Evolutionary conservation across 2,113 vertebrate genomes (phyloP).

Genomic region (Oreamnos americanus): DNA sequence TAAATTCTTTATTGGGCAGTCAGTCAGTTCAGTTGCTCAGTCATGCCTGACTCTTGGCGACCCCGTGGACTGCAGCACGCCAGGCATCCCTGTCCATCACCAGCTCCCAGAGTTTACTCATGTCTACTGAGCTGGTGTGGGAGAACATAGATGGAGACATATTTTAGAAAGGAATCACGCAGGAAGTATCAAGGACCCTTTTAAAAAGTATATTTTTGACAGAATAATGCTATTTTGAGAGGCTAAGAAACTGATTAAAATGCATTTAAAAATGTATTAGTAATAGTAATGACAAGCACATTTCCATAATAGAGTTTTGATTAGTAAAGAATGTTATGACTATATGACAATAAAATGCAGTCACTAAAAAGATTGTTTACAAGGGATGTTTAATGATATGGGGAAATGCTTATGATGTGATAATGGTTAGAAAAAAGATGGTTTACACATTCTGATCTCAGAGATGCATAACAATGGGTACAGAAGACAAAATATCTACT

Average conservation of each 20-base stretch:
- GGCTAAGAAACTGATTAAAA: not conserved
- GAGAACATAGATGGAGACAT: not conserved
- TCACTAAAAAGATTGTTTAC: not conserved
- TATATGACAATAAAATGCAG: not conserved
- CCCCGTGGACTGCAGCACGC: fast-evolving
- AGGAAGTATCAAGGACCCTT: not conserved
- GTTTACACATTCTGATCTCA: not conserved
- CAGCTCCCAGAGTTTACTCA: not conserved
- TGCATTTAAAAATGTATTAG: not conserved
- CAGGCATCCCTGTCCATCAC: not conserved
- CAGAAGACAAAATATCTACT: not conserved
- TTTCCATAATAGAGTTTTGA: not conserved
- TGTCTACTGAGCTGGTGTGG: not conserved
- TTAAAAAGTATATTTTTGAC: not conserved
- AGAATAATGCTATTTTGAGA: not conserved
- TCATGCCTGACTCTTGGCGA: not conserved
- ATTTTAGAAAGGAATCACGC: not conserved
- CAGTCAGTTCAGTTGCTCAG: not conserved
- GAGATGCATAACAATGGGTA: not conserved
- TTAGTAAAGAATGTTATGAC: not conserved
- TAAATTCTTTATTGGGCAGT: not conserved
- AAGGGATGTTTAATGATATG: not conserved
- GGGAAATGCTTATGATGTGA: not conserved
- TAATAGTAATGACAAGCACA: not conserved
- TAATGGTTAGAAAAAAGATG: not conserved